A percentile compares a stretch with the other conserved stretches of the same genome.
Conservation (phyloP, 2,888 invertebrate species). For the Tribolium freemani region DNA sequence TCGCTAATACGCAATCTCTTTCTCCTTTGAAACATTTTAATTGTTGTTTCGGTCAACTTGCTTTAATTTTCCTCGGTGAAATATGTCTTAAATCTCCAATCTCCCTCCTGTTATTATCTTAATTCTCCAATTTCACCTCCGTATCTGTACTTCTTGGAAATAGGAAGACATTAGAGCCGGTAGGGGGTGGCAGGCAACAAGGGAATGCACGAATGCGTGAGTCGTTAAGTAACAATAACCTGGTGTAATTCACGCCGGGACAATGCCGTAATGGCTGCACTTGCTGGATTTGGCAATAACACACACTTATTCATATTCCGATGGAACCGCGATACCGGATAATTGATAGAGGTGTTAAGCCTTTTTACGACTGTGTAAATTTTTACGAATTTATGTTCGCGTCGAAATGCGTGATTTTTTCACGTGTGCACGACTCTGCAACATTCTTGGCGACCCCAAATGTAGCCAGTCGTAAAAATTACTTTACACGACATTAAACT, state of each 20-base stretch:
- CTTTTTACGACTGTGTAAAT: conserved; percentile 51
- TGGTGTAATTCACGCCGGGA: conserved; percentile 56
- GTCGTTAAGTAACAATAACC: conserved; percentile 58
- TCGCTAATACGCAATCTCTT: conserved; percentile 9
- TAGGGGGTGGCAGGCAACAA: conserved; percentile 50
- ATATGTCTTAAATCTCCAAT: conserved; percentile 37
- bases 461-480: conserved; percentile 16
- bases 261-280: conserved; percentile 50
- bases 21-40: not conserved
- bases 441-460: conserved; percentile 18
- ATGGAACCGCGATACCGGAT: conserved; percentile 44
- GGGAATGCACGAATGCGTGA: conserved; percentile 53
- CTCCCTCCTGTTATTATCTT: conserved; percentile 44
- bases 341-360: conserved; percentile 50
- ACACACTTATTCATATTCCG: conserved; percentile 38
- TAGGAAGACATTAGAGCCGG: conserved; percentile 48
- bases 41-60: not conserved
- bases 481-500: conserved; percentile 20
- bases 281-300: conserved; percentile 23
- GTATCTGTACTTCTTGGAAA: conserved; percentile 47
- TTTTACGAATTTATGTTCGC: conserved; percentile 49
- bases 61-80: conserved; percentile 6
- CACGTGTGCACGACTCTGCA: conserved; percentile 23
- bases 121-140: conserved; percentile 47
- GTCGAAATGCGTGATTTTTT: conserved; percentile 45